Conservation (phyloP, 2,797 vertebrate species). For the Cottoperca gobio region DNA sequence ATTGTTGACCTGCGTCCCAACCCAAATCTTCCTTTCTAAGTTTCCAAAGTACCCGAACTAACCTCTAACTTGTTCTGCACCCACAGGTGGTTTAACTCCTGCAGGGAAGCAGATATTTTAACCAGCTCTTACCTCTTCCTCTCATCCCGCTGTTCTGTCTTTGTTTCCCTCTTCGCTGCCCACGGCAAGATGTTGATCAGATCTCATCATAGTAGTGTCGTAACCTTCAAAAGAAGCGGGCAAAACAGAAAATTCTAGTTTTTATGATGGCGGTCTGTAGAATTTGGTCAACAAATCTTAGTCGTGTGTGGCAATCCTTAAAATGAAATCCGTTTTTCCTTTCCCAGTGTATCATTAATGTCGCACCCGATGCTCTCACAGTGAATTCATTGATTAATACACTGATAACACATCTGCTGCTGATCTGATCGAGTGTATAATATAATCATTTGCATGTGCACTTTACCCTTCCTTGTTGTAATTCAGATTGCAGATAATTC, state of each 20-base stretch:
- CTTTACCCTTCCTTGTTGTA: not conserved
- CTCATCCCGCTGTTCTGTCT: conserved; percentile 19
- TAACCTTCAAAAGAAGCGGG: not conserved
- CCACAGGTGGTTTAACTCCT: conserved; percentile 54
- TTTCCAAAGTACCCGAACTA: conserved; percentile 24
- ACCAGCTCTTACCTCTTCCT: conserved; percentile 16
- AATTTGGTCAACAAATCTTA: conserved; percentile 30
- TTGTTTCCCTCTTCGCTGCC: conserved; percentile 50
- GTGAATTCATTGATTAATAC: conserved; percentile 45
- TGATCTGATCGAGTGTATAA: conserved; percentile 20
- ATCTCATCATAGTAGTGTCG: not conserved
- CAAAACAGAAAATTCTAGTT: not conserved
- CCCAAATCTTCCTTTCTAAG: conserved; percentile 10
- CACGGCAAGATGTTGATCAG: conserved; percentile 41
- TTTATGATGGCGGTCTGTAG: not conserved
- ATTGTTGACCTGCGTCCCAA: conserved; percentile 16
- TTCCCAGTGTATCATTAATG: conserved; percentile 12
- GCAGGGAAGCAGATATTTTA: conserved; percentile 35
- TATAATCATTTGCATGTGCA: conserved; percentile 50
- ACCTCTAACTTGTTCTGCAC: conserved; percentile 48
- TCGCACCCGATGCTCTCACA: conserved; percentile 6
- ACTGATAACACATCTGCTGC: conserved; percentile 41
- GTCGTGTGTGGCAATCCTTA: conserved; percentile 23
- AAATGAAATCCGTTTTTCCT: conserved; percentile 4
- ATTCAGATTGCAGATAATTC: not conserved